Percentiles rank a stretch among this genome's conserved stretches.
Conservation (phyloP, 1,140 invertebrate genomes). For the Chionoecetes opilio region DNA sequence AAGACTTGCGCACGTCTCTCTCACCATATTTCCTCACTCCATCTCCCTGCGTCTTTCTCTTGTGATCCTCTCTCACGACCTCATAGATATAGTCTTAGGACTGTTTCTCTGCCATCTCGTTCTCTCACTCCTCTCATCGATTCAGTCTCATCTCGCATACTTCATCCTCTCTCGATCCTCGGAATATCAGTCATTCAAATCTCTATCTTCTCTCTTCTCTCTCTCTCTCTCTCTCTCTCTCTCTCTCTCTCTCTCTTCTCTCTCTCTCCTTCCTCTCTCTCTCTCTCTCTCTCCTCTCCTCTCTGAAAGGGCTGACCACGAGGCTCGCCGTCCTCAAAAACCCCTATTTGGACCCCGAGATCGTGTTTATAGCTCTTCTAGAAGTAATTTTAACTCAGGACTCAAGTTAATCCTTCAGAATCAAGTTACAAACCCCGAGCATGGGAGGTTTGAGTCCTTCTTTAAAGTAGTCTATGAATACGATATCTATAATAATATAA, state of each 20-base stretch:
- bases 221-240: not conserved
- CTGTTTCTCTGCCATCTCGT: not conserved
- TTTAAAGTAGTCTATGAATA: too few species aligned
- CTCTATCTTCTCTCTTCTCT: not conserved
- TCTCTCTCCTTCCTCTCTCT: constrained; percentile 27
- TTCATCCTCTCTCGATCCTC: not conserved
- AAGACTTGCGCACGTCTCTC: not conserved
- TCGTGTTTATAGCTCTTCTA: too few species aligned
- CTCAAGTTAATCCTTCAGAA: too few species aligned
- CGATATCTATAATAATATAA: too few species aligned
- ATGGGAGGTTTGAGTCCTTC: too few species aligned
- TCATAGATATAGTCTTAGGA: not conserved
- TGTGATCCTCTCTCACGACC: not conserved
- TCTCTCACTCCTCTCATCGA: not conserved
- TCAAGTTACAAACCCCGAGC: too few species aligned
- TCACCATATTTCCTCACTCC: not conserved
- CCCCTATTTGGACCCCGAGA: too few species aligned
- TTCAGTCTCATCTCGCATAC: not conserved
- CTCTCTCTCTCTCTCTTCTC: not conserved
- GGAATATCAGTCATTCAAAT: not conserved
- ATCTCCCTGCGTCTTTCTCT: not conserved
- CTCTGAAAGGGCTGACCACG: too few species aligned
- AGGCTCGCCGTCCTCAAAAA: too few species aligned
- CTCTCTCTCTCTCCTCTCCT: not conserved
- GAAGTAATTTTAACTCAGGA: too few species aligned